Base-by-base conservation (phyloP, 2,888 invertebrate species). In the Polylopha cassiicola region DNA sequence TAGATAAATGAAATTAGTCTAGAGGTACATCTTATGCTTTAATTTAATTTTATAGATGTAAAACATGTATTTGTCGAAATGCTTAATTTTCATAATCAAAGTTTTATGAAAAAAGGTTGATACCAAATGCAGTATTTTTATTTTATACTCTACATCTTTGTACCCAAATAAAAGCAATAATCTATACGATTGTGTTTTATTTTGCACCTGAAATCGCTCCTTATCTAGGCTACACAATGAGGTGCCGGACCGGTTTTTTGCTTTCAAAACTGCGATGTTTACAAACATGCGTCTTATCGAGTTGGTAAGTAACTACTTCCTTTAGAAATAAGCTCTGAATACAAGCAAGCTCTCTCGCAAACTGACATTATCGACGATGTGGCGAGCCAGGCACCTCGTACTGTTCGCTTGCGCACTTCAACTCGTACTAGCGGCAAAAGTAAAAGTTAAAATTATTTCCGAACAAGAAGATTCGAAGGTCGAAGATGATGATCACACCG, bases 81-180 rank as follows among this genome's bases (percentile, higher is more conserved):
- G 82, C 82, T 82, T 84, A 78, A 76, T 80, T 81, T 81, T 78
- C 80, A 76, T 84, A 80, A 77, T 80, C 70, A 72, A 79, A 71
- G 70, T 78, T 80, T 80, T 80, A 78, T 76, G 78, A 57, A 66
- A 73, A 56, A 72, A 65, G 75, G 78, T 84, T 65, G 75, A 82
- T 82, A 84, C 84, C 82, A 81, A 82, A 84, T 80, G 82, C 82
- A 84, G 82, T 82, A 82, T 82, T 84, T 81, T 84, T 82, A 80
- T 82, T 84, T 84, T 80, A 73, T 80, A 82, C 68, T 82, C 78
- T 81, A 81, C 79, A 77, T 75, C 81, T 82, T 80, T 84, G 73
- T 82, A 84, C 77, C 80, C 80, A 66, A 82, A 80, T 81, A 84
- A 81, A 82, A 76, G 72, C 79, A 81, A 77, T 81, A 79, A 76